Base-by-base conservation (phyloP, 2,888 invertebrate genomes). In the Hypomecis atomaria region DNA sequence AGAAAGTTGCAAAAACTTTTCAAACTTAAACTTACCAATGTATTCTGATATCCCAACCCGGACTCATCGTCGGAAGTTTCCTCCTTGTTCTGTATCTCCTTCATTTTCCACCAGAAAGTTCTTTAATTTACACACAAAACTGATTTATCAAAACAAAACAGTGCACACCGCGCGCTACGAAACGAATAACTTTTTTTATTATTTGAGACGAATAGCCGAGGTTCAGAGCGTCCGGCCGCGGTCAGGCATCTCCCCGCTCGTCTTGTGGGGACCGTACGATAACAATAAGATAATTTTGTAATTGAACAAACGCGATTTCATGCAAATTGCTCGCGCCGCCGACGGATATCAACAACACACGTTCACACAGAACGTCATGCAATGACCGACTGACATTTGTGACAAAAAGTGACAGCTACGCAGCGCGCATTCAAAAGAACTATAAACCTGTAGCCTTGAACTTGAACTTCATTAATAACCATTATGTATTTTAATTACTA, bases 1-100 rank as follows among this genome's bases (percentile, higher is more conserved):
- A 88, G 86, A 87, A 89, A 89, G 87, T 86, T 73, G 37, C 59
- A 69, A 48, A 54, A 52, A 62, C 23, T 44, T 40, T 43, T 49
- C 13, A 59, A 59, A 71, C 49, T 42, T 5, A 23, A 45, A 68
- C 62, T 95, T 77, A 95, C 95, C 94, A 95, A 94, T 49, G 95
- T 95, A 75, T 95, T 95, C 82, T 95, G 95, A 77, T 95, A 95
- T 57, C 96, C 96, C 78, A 96, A 87, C 65, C 96, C 95, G 65
- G 94, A 90, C 73, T 94, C 94, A 76, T 95, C 94, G 77, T 94
- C 94, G 1, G 92, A 93, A 42, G 85, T 89, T 69, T 93, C 93
- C 13, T 92, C 91, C 69, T 90, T 91, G 57, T 72, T 79, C 55
- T 78, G 79, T 54, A 82, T 66, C 60, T 82, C 83, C 83, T 89